Evolutionary conservation across 2,888 invertebrate species (phyloP).

Genomic region (Eupithecia abbreviata): DNA sequence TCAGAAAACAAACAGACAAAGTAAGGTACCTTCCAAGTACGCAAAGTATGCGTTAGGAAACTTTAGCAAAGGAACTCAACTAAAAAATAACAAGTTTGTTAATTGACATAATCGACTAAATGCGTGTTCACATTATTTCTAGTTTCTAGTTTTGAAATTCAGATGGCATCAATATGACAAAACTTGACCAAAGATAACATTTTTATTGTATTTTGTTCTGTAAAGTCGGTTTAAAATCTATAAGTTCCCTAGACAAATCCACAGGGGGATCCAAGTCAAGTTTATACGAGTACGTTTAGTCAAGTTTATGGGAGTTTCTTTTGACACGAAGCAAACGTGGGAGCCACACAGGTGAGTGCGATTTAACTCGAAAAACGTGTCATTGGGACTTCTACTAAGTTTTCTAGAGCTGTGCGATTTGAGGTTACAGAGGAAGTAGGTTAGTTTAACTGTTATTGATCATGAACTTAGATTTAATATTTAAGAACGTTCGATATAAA

Average conservation of each 20-base stretch:
- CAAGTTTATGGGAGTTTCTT: constrained; percentile 15
- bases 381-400: background rate
- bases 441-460: background rate
- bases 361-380: background rate
- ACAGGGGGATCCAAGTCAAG: background rate
- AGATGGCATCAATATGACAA: no score
- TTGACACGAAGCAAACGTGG: constrained; percentile 5
- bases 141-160: no score
- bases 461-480: background rate
- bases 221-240: no score
- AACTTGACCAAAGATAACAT: no score
- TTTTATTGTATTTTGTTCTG: no score
- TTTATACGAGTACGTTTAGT: constrained; percentile 18
- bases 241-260: background rate
- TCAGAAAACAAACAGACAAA: no score
- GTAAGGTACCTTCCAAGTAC: background rate
- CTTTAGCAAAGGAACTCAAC: no score
- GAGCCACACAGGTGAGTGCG: background rate
- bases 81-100: no score
- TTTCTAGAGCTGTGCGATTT: background rate
- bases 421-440: background rate
- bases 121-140: no score
- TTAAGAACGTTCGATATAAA: background rate
- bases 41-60: background rate
- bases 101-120: no score